Evolutionary conservation across 2,888 invertebrate species (phyloP).

Genomic region (Operophtera brumata): DNA sequence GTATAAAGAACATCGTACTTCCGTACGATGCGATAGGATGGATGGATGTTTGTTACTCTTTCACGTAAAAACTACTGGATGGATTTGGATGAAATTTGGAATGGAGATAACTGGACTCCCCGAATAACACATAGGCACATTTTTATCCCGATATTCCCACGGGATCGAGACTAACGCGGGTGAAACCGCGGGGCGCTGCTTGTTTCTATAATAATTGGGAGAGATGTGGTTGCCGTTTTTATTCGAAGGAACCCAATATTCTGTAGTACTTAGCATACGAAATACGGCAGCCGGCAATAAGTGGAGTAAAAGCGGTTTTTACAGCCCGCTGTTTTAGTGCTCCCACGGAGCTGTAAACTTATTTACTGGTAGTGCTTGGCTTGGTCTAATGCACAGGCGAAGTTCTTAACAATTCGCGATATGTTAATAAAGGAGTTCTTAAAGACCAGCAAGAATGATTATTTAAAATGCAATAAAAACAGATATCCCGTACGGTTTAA

Average conservation of each 20-base stretch:
- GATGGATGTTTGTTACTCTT: too few relatives aligned
- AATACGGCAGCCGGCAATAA: slow-evolving; percentile 12
- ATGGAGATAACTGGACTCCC: too few relatives aligned
- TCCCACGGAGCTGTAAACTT: slow-evolving; percentile 30
- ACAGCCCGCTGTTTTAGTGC: slow-evolving; percentile 33
- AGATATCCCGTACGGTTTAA: too few relatives aligned
- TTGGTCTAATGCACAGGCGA: not conserved
- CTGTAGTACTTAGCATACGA: not conserved
- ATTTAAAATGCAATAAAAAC: not conserved
- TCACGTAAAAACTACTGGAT: too few relatives aligned
- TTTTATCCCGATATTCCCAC: too few relatives aligned
- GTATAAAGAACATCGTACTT: too few relatives aligned
- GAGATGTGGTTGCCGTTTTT: slow-evolving; percentile 1
- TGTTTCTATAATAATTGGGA: not conserved
- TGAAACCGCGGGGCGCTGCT: too few relatives aligned
- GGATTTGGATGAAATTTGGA: too few relatives aligned
- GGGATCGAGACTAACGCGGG: too few relatives aligned
- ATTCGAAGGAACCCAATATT: slow-evolving; percentile 7
- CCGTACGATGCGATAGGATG: too few relatives aligned
- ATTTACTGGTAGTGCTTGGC: slow-evolving; percentile 24
- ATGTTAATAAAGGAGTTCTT: too few relatives aligned
- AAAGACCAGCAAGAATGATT: not conserved
- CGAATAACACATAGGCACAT: too few relatives aligned
- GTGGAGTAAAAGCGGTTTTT: slow-evolving; percentile 32
- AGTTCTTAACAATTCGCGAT: not conserved